Conservation (phyloP, 2,797 vertebrate genomes). For the Xiphophorus birchmanni region DNA sequence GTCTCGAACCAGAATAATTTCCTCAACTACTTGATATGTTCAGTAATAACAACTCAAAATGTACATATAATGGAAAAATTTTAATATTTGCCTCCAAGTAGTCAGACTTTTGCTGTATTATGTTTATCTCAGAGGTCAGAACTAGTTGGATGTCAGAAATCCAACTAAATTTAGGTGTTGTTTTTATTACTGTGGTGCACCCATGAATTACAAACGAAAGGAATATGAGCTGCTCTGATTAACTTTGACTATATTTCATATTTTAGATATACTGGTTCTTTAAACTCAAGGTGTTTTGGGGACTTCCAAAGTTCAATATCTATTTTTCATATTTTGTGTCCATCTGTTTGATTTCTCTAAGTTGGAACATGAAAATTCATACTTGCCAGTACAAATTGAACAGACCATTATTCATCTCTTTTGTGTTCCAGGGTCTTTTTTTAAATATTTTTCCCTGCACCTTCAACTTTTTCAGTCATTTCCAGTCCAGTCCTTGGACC, state of each 20-base stretch:
- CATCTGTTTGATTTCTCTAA: background rate
- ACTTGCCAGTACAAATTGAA: background rate
- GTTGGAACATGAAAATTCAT: background rate
- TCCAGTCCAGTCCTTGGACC: background rate
- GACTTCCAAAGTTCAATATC: background rate
- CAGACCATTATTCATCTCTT: background rate
- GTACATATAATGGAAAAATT: background rate
- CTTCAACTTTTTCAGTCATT: background rate
- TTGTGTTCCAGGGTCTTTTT: background rate
- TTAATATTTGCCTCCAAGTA: background rate
- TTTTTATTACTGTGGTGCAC: background rate
- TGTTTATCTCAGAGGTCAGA: background rate
- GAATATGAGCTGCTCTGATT: background rate
- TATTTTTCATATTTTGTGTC: background rate
- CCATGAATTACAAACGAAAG: background rate
- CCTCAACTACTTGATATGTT: background rate
- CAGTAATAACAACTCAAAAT: background rate
- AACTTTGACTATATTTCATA: background rate
- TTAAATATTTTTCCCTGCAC: background rate
- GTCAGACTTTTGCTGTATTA: background rate
- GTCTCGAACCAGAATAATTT: conserved; percentile 37
- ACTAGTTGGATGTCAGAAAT: background rate
- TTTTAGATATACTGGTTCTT: background rate
- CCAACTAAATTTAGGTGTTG: background rate
- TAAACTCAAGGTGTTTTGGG: background rate